Conservation (phyloP, 2,888 invertebrate species). For the Meta bourneti region DNA sequence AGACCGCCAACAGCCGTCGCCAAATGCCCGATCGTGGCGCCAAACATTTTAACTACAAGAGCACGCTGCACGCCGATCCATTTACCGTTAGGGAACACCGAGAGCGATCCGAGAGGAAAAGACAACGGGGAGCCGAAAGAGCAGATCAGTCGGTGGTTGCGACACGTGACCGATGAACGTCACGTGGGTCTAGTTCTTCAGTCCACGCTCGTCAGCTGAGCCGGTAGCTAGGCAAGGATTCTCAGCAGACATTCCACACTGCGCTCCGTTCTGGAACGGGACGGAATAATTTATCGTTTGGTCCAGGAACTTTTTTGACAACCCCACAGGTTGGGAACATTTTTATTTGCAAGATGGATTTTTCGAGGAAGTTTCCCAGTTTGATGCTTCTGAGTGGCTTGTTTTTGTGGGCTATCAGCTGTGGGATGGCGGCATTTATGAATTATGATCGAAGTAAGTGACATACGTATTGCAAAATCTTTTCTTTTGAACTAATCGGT, state of each 20-base stretch:
- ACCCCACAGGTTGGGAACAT: no score
- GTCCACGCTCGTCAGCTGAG: constrained; percentile 26
- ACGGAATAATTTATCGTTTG: no score
- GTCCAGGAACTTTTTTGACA: no score
- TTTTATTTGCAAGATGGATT: constrained; percentile 10
- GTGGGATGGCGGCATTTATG: constrained; percentile 50
- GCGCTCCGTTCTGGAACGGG: constrained; percentile 3
- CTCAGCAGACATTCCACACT: not conserved
- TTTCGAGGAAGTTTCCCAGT: not conserved
- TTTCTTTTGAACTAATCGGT: no score
- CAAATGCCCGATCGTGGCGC: not conserved
- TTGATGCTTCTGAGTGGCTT: constrained; percentile 10
- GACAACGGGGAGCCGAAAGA: constrained; percentile 27
- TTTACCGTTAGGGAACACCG: constrained; percentile 73
- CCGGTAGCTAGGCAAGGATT: constrained; percentile 13
- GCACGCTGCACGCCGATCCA: constrained; percentile 37
- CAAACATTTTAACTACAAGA: constrained; percentile 63
- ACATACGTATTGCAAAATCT: not conserved
- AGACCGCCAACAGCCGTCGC: constrained; percentile 24
- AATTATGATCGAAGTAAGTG: constrained; percentile 75
- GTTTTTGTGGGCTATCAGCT: constrained; percentile 21
- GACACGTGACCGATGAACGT: constrained; percentile 58
- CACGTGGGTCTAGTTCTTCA: constrained; percentile 13
- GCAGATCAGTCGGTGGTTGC: constrained; percentile 39
- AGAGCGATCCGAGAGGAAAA: constrained; percentile 55